Base-by-base conservation (phyloP, 1,140 invertebrate species). In the Drosophila truncata region DNA sequence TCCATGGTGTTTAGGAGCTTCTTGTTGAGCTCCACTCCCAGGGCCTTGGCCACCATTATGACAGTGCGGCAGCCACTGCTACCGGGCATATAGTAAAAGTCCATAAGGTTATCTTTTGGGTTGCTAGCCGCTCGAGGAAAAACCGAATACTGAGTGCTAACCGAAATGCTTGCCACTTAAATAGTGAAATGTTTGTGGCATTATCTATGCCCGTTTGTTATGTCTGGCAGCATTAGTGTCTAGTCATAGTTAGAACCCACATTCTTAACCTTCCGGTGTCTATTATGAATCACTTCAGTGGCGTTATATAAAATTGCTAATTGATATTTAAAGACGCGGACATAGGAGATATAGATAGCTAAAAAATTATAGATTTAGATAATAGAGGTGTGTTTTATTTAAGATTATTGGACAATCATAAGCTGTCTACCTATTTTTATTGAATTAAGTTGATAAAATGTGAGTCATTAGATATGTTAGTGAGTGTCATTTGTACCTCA, bases 51-150 rank as follows among this genome's bases (percentile, higher is more conserved):
- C 20, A 55, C 52, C 52, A 55, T 55, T 2, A 55, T 37, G 20
- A 55, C 33, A 0, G 52, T 37, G 5, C 52, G 52, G 33, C 52
- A 55, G 20, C 52, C 52, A 6, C 33, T 37, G 9, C 52, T 55
- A 3, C 52, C 52, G 5, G 52, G 33, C 52, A 55, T 55, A 25
- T 55, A 55, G 52, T 55, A 55, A 8, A 55, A 55, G 33, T 55
- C 52, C 52, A 55, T 10, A 14, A 8, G 16, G 31, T 23, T 23
- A 35, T 23, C 4, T 11, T 23, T 35, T 1, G 14, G 11, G 2
- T 20, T 55, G 33, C 33, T 25, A 37, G 6, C 14, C 52, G 20
- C 9, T n/a, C 20, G 14, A 37, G 33, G 9, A 0, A n/a, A 37
- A 37, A 25, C 33, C 20, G 33, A 37, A n/a, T 37, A 55, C 52